These are phyloP conservation scores for Microchrysa polita DNA, from an alignment of 2,888 invertebrate species.

Conservation along the genomic window DNA sequence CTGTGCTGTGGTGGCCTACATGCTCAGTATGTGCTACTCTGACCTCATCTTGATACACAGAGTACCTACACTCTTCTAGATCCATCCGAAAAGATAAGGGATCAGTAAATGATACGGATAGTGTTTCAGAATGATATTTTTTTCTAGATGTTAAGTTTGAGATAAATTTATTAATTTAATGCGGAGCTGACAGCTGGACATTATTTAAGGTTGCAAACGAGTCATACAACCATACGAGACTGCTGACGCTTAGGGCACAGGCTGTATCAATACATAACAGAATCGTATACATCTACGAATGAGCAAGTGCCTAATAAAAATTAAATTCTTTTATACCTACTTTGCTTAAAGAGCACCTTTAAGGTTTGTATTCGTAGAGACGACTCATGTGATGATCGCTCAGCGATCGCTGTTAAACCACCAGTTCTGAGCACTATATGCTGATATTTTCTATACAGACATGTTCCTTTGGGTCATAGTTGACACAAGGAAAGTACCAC, in stretches of 20 bases:
- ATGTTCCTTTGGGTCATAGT: too few species aligned
- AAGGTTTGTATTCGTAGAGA: too few species aligned
- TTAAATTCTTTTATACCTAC: slow-evolving; percentile 2
- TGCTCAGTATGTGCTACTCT: too few species aligned
- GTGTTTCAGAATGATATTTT: slow-evolving; percentile 34
- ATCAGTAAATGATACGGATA: slow-evolving; percentile 40
- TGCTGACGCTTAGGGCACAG: not conserved
- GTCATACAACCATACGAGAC: not conserved
- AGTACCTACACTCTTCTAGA: slow-evolving; percentile 9
- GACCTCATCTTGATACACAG: too few species aligned
- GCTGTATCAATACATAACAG: too few species aligned
- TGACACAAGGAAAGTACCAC: too few species aligned
- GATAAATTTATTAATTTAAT: slow-evolving; percentile 44
- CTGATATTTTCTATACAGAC: too few species aligned
- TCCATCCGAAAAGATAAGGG: slow-evolving; percentile 25
- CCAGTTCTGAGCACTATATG: too few species aligned
- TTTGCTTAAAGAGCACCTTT: not conserved
- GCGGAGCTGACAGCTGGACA: slow-evolving; percentile 42
- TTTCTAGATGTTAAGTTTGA: slow-evolving; percentile 36
- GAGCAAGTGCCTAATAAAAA: slow-evolving; percentile 19
- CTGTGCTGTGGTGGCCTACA: not conserved
- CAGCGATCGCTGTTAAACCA: too few species aligned
- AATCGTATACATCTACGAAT: not conserved
- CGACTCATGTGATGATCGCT: too few species aligned
- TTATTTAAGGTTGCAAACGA: slow-evolving; percentile 20